Conservation (phyloP, 2,888 invertebrate genomes). For the Phengaris alcon region DNA sequence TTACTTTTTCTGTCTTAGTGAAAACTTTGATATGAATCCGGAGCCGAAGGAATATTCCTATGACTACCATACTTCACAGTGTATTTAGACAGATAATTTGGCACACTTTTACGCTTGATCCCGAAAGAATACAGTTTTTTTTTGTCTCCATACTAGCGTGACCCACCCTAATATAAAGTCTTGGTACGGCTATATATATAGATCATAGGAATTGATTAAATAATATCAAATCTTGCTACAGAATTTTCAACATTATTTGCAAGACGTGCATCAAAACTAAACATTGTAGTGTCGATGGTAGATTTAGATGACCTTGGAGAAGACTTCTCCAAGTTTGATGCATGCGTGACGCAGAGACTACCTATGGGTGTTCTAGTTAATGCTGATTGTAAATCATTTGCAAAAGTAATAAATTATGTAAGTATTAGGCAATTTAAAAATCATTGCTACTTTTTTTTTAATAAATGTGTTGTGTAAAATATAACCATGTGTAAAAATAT, state of each 20-base stretch:
- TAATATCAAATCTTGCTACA: neutral
- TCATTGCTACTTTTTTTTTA: neutral
- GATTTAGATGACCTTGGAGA: constrained; percentile 15
- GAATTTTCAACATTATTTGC: neutral
- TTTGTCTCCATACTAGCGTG: no score
- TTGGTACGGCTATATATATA: no score
- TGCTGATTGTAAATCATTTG: constrained; percentile 42
- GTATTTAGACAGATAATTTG: no score
- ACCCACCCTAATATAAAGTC: no score
- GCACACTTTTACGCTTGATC: no score
- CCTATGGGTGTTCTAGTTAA: constrained; percentile 43
- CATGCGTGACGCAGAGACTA: constrained; percentile 34
- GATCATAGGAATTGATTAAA: no score
- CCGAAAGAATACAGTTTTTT: no score
- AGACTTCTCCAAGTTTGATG: constrained; percentile 25
- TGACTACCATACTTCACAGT: no score
- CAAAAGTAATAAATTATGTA: constrained; percentile 47
- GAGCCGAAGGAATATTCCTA: no score
- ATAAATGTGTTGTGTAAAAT: neutral
- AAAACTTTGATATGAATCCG: no score
- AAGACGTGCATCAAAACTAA: neutral
- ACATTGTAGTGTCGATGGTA: constrained; percentile 29
- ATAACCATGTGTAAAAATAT: no score
- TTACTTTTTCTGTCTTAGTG: no score
- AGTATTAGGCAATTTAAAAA: constrained; percentile 37